These are phyloP conservation scores for Holacanthus passer DNA, from an alignment of 2,113 vertebrate species.

Conservation along the genomic window DNA sequence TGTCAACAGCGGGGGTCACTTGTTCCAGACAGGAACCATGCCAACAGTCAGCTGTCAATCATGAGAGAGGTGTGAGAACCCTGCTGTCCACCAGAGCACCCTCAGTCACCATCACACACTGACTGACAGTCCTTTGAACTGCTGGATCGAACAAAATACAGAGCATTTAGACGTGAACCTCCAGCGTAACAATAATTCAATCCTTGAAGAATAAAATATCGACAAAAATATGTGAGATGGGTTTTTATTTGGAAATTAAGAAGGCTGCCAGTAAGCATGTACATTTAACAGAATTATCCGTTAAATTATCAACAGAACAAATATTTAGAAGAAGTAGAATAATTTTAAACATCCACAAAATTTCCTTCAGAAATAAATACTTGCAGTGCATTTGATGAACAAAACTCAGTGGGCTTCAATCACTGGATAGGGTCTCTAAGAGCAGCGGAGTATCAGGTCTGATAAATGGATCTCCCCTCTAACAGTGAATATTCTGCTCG, in stretches of 20 bases:
- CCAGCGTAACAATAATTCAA: background rate
- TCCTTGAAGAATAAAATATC: background rate
- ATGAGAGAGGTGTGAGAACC: constrained; percentile 52
- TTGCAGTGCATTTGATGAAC: constrained; percentile 17
- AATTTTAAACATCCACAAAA: background rate
- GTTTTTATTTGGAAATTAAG: constrained; percentile 50
- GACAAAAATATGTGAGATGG: background rate
- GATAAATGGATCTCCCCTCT: constrained; percentile 38
- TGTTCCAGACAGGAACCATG: constrained; percentile 69
- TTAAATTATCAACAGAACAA: constrained; percentile 15
- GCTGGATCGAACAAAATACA: constrained; percentile 2
- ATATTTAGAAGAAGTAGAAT: background rate
- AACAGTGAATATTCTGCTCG: constrained; percentile 35
- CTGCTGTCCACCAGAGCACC: constrained; percentile 52
- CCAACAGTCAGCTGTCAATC: constrained; percentile 78
- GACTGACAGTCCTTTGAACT: constrained; percentile 63
- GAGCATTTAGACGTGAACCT: constrained; percentile 11
- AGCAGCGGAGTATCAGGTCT: constrained; percentile 8
- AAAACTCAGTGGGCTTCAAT: constrained; percentile 7
- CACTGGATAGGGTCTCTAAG: background rate
- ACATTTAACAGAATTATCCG: constrained; percentile 27
- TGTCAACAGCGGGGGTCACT: constrained; percentile 77
- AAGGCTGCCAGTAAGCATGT: too few species aligned
- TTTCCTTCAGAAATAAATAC: constrained; percentile 38
- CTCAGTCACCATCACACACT: constrained; percentile 50